These are phyloP conservation scores for Astreopora myriophthalma DNA, from an alignment of 64 coral and sea anemone species.

Conservation along the genomic window DNA sequence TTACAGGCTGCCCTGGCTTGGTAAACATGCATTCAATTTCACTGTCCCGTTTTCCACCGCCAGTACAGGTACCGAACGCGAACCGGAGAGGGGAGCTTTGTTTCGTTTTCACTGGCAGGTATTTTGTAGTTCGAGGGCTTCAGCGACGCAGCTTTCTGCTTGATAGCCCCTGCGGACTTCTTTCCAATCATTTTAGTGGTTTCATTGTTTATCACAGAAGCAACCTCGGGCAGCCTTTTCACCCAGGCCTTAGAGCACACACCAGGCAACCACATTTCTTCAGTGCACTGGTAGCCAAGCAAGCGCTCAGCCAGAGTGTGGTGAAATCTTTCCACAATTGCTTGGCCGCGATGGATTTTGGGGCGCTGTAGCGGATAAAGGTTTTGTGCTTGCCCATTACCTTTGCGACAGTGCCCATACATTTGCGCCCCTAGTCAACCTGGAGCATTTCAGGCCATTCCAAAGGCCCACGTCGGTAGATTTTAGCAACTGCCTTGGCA, in stretches of 20 bases:
- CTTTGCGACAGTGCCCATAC: neutral
- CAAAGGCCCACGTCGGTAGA: neutral
- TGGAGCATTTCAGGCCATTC: neutral
- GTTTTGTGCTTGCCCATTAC: neutral
- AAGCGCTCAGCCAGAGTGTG: neutral
- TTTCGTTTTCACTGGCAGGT: slow-evolving; percentile 2
- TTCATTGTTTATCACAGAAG: slow-evolving; percentile 14
- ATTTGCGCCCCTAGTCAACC: neutral
- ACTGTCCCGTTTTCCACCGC: neutral
- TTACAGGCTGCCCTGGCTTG: neutral
- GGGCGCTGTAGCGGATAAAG: neutral
- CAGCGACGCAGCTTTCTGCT: neutral
- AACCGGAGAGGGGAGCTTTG: neutral
- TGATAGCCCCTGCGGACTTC: neutral
- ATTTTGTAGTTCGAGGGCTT: neutral
- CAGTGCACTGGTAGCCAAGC: neutral
- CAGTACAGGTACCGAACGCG: neutral
- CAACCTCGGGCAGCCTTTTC: slow-evolving; percentile 7
- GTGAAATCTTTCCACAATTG: neutral
- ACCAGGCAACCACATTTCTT: neutral
- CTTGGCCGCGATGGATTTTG: neutral
- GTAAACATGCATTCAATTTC: neutral
- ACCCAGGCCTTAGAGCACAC: neutral
- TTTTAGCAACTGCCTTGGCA: neutral
- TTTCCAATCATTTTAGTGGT: neutral